A percentile compares a stretch with the other conserved stretches of the same genome.
Evolutionary conservation across 2,888 invertebrate species (phyloP).

Genomic region (Eupeodes latifasciatus): DNA sequence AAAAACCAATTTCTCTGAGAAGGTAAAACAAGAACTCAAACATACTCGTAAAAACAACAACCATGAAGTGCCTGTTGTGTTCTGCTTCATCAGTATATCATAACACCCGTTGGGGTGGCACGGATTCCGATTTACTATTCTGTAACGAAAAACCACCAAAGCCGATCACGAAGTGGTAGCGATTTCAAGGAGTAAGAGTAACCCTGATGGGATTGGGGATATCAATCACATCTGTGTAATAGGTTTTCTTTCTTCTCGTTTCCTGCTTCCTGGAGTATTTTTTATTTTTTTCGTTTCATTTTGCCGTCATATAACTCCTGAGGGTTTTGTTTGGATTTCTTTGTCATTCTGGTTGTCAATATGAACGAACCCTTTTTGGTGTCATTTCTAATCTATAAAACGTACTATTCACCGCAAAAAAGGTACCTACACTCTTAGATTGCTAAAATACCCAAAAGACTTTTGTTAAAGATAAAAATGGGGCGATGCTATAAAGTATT

Average conservation of each 20-base stretch:
- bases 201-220: neutral
- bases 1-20: conserved; percentile 17
- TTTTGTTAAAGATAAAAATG: neutral
- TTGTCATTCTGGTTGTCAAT: conserved; percentile 20
- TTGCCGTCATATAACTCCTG: neutral
- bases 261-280: neutral
- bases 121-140: neutral
- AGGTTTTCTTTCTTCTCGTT: conserved; percentile 13
- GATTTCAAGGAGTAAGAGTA: neutral
- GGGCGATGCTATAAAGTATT: neutral
- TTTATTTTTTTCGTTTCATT: neutral
- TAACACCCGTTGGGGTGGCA: neutral
- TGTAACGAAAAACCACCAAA: neutral
- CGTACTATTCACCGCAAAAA: neutral
- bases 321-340: conserved; percentile 3
- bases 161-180: conserved; percentile 1
- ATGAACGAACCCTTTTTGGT: conserved; percentile 11
- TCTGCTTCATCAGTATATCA: conserved; percentile 10
- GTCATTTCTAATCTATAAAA: conserved; percentile 24
- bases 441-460: neutral
- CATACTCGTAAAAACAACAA: neutral
- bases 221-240: conserved; percentile 33
- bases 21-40: neutral
- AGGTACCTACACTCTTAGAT: neutral
- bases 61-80: conserved; percentile 7